Evolutionary conservation across 2,113 vertebrate species (phyloP).

Genomic region (Osmerus mordax): DNA sequence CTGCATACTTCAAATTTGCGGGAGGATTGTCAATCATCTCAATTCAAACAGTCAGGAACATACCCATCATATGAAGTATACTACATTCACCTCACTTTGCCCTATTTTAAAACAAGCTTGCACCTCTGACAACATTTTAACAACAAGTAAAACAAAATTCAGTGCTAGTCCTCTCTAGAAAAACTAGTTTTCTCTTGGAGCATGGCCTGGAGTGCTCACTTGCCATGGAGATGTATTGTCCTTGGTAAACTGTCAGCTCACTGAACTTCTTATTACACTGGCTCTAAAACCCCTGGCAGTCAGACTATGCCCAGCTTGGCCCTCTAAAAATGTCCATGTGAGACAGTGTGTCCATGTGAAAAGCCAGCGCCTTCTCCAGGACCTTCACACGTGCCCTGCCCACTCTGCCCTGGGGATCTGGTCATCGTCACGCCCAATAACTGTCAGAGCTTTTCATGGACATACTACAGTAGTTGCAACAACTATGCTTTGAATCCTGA

Average conservation of each 20-base stretch:
- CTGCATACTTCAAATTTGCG: not conserved
- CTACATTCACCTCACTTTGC: too few relatives aligned
- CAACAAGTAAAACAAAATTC: too few relatives aligned
- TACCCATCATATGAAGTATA: too few relatives aligned
- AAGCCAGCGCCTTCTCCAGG: constrained; percentile 22
- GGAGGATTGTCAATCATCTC: not conserved
- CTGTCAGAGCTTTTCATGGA: constrained; percentile 33
- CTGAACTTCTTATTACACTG: constrained; percentile 48
- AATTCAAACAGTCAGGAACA: too few relatives aligned
- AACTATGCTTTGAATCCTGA: not conserved
- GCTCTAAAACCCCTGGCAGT: constrained; percentile 48
- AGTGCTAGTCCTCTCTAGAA: too few relatives aligned
- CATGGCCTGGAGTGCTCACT: constrained; percentile 31
- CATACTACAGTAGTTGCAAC: constrained; percentile 1
- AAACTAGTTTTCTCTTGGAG: constrained; percentile 26
- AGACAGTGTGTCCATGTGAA: constrained; percentile 17
- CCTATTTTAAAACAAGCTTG: too few relatives aligned
- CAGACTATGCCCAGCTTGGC: constrained; percentile 32
- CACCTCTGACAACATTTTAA: too few relatives aligned
- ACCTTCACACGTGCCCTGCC: constrained; percentile 33
- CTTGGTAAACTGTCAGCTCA: constrained; percentile 43
- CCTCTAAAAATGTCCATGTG: constrained; percentile 32
- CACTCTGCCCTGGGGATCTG: constrained; percentile 30
- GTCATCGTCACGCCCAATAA: constrained; percentile 33
- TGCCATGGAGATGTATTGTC: constrained; percentile 45